Conservation (phyloP, 2,888 invertebrate species). For the Drosophila merina region DNA sequence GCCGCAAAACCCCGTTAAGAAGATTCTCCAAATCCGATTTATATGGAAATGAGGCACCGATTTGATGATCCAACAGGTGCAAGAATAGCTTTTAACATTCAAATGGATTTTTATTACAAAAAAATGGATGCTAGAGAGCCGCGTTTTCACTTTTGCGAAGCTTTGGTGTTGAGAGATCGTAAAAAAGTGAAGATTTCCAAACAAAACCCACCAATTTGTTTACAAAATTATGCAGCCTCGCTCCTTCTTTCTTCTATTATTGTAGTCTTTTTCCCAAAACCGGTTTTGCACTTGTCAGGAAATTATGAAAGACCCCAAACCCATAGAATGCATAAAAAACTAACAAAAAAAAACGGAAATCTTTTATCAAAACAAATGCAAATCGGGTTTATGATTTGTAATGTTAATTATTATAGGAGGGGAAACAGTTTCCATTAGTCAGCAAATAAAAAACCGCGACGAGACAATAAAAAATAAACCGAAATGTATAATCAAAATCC, state of each 20-base stretch:
- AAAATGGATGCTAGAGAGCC: too few relatives aligned
- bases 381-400: slow-evolving; percentile 73
- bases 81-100: slow-evolving; percentile 29
- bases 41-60: slow-evolving; percentile 32
- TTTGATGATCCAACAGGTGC: slow-evolving; percentile 41
- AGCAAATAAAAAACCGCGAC: slow-evolving; percentile 48
- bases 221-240: slow-evolving; percentile 35
- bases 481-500: slow-evolving; percentile 36
- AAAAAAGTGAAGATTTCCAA: slow-evolving; percentile 11
- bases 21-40: slow-evolving; percentile 28
- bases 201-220: slow-evolving; percentile 29
- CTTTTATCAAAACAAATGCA: slow-evolving; percentile 60
- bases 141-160: slow-evolving; percentile 74
- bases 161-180: slow-evolving; percentile 33
- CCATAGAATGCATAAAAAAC: slow-evolving; percentile 65
- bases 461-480: slow-evolving; percentile 48
- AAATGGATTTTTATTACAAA: slow-evolving; percentile 47
- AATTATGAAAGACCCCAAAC: slow-evolving; percentile 59
- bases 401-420: slow-evolving; percentile 67
- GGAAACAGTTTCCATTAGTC: slow-evolving; percentile 61
- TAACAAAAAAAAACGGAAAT: slow-evolving; percentile 21
- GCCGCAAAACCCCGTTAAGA: slow-evolving; percentile 59
- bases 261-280: slow-evolving; percentile 43
- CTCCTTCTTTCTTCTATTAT: not conserved
- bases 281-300: slow-evolving; percentile 63